phyloP scores from a whole-genome alignment of 2,113 vertebrate genomes.

The Athene cunicularia region DNA sequence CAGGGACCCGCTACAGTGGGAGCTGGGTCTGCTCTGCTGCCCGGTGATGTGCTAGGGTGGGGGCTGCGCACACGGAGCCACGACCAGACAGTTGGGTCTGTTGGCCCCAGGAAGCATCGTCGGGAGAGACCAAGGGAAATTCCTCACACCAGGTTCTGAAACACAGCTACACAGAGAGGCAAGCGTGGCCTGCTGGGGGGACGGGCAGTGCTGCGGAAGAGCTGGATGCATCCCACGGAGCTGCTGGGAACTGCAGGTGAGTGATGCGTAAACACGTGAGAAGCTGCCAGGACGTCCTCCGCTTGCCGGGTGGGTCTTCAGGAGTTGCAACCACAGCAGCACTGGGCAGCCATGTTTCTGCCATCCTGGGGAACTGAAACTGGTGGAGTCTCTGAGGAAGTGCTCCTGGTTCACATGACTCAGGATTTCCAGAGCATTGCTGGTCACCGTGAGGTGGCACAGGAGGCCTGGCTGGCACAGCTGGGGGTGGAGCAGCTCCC shows the following conservation, averaged over 20 bases:
- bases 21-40: not conserved
- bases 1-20: not conserved
- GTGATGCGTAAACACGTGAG: accelerated
- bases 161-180: accelerated
- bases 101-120: not conserved
- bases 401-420: not conserved
- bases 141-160: not conserved
- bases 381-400: not conserved
- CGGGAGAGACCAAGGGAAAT: not conserved
- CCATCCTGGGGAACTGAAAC: not conserved
- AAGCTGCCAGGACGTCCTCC: not conserved
- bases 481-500: not conserved
- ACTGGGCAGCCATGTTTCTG: not conserved
- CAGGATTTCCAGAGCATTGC: not conserved
- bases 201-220: not conserved
- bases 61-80: accelerated
- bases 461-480: not conserved
- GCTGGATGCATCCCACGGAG: accelerated
- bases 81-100: not conserved
- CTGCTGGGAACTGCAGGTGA: not conserved
- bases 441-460: not conserved
- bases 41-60: accelerated
- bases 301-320: too few species aligned
- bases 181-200: accelerated
- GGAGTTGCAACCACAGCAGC: accelerated